Conservation (phyloP, 1,140 invertebrate species). For the Magallana gigas region DNA sequence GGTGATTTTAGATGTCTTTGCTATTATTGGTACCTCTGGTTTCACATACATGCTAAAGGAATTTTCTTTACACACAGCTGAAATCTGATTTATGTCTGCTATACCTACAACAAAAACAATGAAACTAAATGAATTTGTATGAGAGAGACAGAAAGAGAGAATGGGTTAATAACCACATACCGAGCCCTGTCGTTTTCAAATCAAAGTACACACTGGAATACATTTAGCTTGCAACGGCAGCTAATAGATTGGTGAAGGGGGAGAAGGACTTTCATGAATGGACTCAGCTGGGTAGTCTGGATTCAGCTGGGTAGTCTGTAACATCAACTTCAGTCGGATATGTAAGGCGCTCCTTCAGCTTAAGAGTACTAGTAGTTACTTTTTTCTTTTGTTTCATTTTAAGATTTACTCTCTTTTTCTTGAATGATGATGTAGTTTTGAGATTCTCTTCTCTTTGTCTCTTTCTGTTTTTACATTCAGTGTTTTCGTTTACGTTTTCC, state of each 20-base stretch:
- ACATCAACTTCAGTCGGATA: background rate
- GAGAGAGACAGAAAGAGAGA: no score
- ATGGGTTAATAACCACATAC: background rate
- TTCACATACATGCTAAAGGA: slow-evolving; percentile 1
- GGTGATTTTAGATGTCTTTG: slow-evolving; percentile 6
- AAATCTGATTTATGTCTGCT: slow-evolving; percentile 16
- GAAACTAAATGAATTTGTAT: no score
- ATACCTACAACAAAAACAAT: background rate
- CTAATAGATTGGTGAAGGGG: background rate
- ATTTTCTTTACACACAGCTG: background rate
- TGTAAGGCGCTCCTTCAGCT: no score
- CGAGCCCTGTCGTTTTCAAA: background rate
- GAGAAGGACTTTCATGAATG: slow-evolving; percentile 21
- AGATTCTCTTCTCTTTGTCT: no score
- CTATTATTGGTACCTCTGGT: slow-evolving; percentile 1
- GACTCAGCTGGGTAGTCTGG: background rate
- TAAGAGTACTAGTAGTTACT: no score
- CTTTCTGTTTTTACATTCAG: no score
- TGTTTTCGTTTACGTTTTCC: no score
- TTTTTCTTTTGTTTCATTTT: no score
- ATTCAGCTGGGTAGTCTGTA: background rate
- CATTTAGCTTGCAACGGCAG: background rate
- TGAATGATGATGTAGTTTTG: no score
- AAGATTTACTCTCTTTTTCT: no score
- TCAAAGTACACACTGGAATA: slow-evolving; percentile 1